Conservation (phyloP, 2,888 invertebrate species). For the Eremobia ochroleuca region DNA sequence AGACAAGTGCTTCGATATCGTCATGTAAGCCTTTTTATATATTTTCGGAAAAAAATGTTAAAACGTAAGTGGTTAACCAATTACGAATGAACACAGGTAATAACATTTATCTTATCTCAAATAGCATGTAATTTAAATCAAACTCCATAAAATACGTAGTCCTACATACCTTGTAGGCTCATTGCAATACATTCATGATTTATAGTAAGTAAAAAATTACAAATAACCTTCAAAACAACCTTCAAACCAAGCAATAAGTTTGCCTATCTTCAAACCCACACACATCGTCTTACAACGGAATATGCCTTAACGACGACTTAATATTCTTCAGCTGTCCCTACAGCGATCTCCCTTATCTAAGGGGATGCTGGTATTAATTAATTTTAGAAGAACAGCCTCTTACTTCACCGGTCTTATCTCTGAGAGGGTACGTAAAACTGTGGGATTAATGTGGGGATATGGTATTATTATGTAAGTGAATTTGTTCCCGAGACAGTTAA, state of each 20-base stretch:
- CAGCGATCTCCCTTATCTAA: slow-evolving; percentile 44
- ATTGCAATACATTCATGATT: not conserved
- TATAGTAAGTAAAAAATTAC: not conserved
- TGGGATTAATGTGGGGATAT: slow-evolving; percentile 2
- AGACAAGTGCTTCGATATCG: slow-evolving; percentile 40
- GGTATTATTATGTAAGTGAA: not conserved
- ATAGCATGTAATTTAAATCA: not conserved
- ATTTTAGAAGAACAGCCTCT: slow-evolving; percentile 57
- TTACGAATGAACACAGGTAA: not conserved
- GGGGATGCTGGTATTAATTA: slow-evolving; percentile 63
- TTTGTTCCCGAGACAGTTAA: slow-evolving; percentile 9
- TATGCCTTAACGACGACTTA: slow-evolving; percentile 47
- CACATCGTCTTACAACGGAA: slow-evolving; percentile 28
- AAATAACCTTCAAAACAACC: not conserved
- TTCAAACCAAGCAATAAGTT: slow-evolving; percentile 31
- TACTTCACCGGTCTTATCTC: slow-evolving; percentile 47
- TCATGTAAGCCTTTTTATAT: slow-evolving; percentile 28
- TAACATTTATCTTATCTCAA: not conserved
- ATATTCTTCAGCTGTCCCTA: slow-evolving; percentile 55
- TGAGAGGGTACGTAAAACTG: slow-evolving; percentile 39
- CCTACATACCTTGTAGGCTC: not conserved
- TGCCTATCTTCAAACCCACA: slow-evolving; percentile 28
- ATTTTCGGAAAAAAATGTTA: not conserved
- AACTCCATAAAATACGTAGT: not conserved
- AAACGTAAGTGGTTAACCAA: not conserved